Evolutionary conservation across 2,888 invertebrate species (phyloP), one percentile per base, ranked within the genome.

Genomic region (Nineta flava): DNA sequence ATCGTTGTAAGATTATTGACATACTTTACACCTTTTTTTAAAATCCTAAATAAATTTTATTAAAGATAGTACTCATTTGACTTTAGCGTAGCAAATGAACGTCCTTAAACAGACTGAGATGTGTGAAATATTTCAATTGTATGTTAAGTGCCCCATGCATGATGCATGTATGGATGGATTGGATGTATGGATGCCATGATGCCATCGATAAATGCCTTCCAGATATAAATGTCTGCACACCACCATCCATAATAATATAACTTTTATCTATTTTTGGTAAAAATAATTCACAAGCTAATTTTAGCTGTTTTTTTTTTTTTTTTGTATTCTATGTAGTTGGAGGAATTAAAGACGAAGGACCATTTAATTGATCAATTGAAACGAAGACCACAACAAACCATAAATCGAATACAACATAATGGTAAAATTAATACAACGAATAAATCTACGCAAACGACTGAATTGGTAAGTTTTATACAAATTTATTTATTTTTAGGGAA

Each of bases 291-390:
- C 5, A 3, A 19, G 5, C 19, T 19, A 19, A 19, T 19, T 19
- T 19, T n/a, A n/a, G n/a, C n/a, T n/a, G n/a, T n/a, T n/a, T n/a
- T n/a, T n/a, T n/a, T n/a, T n/a, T n/a, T n/a, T n/a, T n/a, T 9
- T 41, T 41, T 13, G 2, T n/a, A 38, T 52, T 53, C 54, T 62
- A 64, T 57, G 60, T 65, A 79, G 79, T 75, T 79, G 75, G 79
- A 79, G 75, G 79, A 78, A 76, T 74, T 78, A 60, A 77, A 77
- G 74, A 74, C 77, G 71, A 79, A 79, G 67, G 78, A 79, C 68
- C 73, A 78, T 63, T 70, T 73, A 64, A 75, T 77, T 61, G 70
- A 73, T 66, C 77, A 76, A 65, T 60, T 73, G 59, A 68, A 62
- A 26, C 26, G 26, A 26, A 26, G 26, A 26, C 26, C 26, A 26